Evolutionary conservation across 2,113 vertebrate genomes (phyloP).

Genomic region (Axis porcinus): DNA sequence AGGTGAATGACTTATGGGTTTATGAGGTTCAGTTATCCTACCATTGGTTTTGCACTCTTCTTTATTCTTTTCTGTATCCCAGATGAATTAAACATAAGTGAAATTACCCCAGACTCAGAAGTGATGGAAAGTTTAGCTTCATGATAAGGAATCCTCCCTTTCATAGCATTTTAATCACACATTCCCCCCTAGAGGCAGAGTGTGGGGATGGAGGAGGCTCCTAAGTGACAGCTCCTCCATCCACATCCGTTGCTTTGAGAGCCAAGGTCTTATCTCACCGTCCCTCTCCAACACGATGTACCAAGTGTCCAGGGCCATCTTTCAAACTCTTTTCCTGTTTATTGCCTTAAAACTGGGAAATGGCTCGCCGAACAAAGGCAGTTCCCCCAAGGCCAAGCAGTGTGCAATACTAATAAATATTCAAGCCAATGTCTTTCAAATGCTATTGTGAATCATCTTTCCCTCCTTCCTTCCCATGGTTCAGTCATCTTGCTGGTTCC

Average conservation of each 20-base stretch:
- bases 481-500: constrained; percentile 85
- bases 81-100: neutral
- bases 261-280: constrained; percentile 41
- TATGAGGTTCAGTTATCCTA: neutral
- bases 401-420: constrained; percentile 77
- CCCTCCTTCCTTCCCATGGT: constrained; percentile 85
- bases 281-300: neutral
- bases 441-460: constrained; percentile 82
- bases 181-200: neutral
- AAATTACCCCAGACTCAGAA: neutral
- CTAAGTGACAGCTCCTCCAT: neutral
- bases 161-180: neutral
- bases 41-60: neutral
- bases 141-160: neutral
- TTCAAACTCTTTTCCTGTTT: constrained; percentile 74
- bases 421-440: constrained; percentile 83
- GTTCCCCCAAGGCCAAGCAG: constrained; percentile 76
- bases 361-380: constrained; percentile 70
- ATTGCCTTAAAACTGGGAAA: constrained; percentile 77
- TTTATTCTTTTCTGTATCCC: neutral
- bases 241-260: neutral
- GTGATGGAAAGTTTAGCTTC: neutral
- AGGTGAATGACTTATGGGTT: neutral
- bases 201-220: neutral
- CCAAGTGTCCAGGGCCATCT: constrained; percentile 29